Base-by-base conservation (phyloP, 2,113 vertebrate species). In the Neogobius melanostomus region DNA sequence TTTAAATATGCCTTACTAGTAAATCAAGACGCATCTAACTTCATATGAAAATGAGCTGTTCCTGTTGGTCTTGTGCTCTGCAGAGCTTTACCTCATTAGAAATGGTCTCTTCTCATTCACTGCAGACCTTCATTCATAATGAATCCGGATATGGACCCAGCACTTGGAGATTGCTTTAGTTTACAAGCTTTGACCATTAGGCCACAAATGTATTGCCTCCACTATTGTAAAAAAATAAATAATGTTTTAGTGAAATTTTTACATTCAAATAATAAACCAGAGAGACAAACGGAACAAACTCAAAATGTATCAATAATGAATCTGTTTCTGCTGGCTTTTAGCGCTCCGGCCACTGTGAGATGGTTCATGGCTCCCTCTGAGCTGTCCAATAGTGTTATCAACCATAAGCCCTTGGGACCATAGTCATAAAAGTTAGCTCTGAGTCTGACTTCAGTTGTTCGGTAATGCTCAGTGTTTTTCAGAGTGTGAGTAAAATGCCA, bases 121-220 rank as follows among this genome's bases (percentile, higher is more conserved):
- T 61, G 59, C 67, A 67, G 66, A 42, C 10, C 70, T 80, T 70
- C 11, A 71, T 43, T 63, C 64, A 7, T 85, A 76, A 85, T 81
- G 78, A 69, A 85, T 5, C 6, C 43, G 54, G 15, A 75, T 63
- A 75, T 81, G 75, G 79, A 62, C 53, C 2, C 6, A 11, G 7
- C 60, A 46, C 43, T 51, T 12, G 8, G 11, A 42, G 28, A 59
- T 42, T 42, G 56, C 56, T 59, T 59, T 42, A 11, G 11, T 60
- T 64, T 59, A 59, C n/a, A 46, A 47, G 11, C 8, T 11, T 0
- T 5, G 0, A 45, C 45, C 72, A n/a, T 68, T 42, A 28, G 43
- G 52, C 62, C 42, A 2, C 68, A 53, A 50, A 59, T 72, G 11
- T 51, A 51, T 14, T 36, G 57, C 12, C 28, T 14, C 8, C 36